Evolutionary conservation across 2,113 vertebrate genomes (phyloP).

Genomic region (Mungos mungo): DNA sequence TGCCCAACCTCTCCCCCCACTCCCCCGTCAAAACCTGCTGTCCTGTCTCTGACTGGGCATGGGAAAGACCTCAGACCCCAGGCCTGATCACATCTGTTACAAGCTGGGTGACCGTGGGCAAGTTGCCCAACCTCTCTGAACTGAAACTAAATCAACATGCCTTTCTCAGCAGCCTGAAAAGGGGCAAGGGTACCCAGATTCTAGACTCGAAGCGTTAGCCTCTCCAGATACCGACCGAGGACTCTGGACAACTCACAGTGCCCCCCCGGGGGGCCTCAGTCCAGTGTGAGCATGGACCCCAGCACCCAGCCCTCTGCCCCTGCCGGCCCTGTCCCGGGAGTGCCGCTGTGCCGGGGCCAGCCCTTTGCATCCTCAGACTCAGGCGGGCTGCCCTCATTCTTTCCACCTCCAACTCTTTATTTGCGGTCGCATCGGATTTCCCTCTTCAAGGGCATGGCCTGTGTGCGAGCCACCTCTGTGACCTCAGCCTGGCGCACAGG

Average conservation of each 20-base stretch:
- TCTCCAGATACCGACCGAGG: not conserved
- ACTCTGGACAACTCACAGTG: not conserved
- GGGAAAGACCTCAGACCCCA: not conserved
- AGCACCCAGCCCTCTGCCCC: not conserved
- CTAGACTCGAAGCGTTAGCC: not conserved
- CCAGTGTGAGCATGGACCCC: not conserved
- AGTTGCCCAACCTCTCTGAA: not conserved
- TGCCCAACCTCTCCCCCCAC: accelerated
- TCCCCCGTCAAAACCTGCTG: accelerated
- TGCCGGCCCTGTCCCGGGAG: accelerated
- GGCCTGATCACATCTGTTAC: not conserved
- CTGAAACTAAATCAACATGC: not conserved
- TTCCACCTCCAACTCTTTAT: not conserved
- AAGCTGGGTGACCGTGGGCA: not conserved
- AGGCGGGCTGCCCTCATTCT: not conserved
- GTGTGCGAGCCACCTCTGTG: not conserved
- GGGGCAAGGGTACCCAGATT: not conserved
- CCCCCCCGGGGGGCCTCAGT: not conserved
- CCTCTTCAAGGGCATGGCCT: not conserved
- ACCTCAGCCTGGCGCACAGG: not conserved
- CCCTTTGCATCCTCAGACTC: not conserved
- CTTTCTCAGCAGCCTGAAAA: not conserved
- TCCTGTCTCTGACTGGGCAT: not conserved
- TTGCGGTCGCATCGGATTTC: not conserved
- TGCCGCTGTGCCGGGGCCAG: not conserved